These are phyloP conservation scores for Dryobates pubescens DNA, from an alignment of 2,797 vertebrate species.

Conservation along the genomic window DNA sequence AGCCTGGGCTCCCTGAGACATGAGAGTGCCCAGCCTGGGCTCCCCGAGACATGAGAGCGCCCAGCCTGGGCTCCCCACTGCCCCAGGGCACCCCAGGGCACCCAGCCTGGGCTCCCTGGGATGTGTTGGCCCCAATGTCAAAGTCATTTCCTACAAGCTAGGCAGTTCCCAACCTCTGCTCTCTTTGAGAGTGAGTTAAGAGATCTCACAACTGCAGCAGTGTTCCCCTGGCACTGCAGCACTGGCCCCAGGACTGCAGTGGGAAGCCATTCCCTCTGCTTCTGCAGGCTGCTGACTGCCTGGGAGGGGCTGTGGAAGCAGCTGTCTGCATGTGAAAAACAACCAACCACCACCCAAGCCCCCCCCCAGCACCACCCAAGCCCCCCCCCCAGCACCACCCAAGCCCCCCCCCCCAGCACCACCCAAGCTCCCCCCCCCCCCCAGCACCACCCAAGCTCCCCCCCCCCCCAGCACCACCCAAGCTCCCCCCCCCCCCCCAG, in stretches of 20 bases:
- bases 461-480: no score
- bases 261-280: background rate
- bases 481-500: no score
- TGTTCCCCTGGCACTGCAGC: background rate
- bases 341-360: no score
- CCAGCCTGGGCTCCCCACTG: no score
- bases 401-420: no score
- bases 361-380: no score
- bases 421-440: no score
- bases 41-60: background rate
- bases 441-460: no score
- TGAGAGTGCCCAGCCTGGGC: background rate
- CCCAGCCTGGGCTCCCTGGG: no score
- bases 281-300: background rate
- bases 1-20: background rate
- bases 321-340: background rate
- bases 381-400: no score
- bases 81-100: no score
- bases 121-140: background rate
- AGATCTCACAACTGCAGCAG: background rate
- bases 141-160: background rate
- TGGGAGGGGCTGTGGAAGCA: background rate
- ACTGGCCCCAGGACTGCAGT: background rate
- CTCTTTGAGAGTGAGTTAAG: background rate
- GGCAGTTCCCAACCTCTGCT: constrained; percentile 22